Conservation (phyloP, 2,113 vertebrate genomes). For the Megaptera novaeangliae region DNA sequence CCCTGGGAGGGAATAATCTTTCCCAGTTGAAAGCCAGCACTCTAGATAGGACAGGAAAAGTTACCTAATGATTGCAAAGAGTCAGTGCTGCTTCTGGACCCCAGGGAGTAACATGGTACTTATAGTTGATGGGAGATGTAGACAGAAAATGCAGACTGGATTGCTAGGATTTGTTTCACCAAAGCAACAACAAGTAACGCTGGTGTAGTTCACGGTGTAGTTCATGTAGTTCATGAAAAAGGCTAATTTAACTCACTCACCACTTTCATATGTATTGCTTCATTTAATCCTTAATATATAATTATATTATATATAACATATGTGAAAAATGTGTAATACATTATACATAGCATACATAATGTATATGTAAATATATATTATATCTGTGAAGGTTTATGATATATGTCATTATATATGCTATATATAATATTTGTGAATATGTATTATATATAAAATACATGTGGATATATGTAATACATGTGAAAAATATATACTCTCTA, state of each 20-base stretch:
- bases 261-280: neutral
- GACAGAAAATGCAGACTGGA: neutral
- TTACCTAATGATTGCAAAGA: neutral
- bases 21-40: neutral
- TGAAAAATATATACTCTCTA: neutral
- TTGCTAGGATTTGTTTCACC: neutral
- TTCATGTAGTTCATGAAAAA: too few relatives aligned
- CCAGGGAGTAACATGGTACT: too few relatives aligned
- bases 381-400: neutral
- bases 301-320: neutral
- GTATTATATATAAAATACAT: neutral
- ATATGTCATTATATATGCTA: neutral
- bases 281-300: neutral
- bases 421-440: neutral
- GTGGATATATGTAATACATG: neutral
- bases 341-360: neutral
- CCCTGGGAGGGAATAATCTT: neutral
- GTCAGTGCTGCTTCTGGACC: neutral
- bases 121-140: neutral
- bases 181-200: neutral
- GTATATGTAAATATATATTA: neutral
- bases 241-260: neutral
- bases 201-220: neutral
- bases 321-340: neutral
- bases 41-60: neutral